A percentile compares a stretch with the other conserved stretches of the same genome.
These are phyloP conservation scores for Cosmopolites sordidus DNA, from an alignment of 2,888 invertebrate species.

Conservation along the genomic window DNA sequence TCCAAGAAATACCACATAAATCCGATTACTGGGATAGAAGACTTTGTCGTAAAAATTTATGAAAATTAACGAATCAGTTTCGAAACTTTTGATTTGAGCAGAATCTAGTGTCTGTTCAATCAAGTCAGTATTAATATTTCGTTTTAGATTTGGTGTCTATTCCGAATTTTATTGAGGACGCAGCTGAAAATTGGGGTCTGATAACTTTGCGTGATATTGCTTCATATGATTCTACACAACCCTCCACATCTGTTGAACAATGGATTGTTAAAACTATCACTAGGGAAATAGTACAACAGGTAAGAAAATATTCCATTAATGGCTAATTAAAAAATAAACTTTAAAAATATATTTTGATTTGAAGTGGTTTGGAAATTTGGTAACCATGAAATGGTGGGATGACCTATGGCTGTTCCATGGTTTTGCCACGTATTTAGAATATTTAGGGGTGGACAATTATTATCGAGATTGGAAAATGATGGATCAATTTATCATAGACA, in stretches of 20 bases:
- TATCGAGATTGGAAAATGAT: slow-evolving; percentile 65
- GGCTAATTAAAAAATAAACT: too few relatives aligned
- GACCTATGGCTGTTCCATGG: slow-evolving; percentile 90
- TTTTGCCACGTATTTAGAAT: slow-evolving; percentile 78
- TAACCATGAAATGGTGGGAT: slow-evolving; percentile 93
- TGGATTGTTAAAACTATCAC: slow-evolving; percentile 63
- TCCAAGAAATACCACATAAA: too few relatives aligned
- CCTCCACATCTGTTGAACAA: slow-evolving; percentile 62
- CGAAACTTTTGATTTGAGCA: too few relatives aligned
- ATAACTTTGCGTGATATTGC: slow-evolving; percentile 68
- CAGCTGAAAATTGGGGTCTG: slow-evolving; percentile 85
- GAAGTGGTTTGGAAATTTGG: slow-evolving; percentile 84
- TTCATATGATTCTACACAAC: slow-evolving; percentile 60
- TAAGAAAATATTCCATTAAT: too few relatives aligned
- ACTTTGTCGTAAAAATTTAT: too few relatives aligned
- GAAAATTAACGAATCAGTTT: too few relatives aligned
- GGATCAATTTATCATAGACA: slow-evolving; percentile 66
- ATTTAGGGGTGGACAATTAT: slow-evolving; percentile 62
- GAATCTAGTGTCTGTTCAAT: too few relatives aligned
- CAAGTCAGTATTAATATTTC: too few relatives aligned
- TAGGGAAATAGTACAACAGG: slow-evolving; percentile 74
- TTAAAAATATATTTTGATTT: too few relatives aligned
- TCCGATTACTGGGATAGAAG: too few relatives aligned
- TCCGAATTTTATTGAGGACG: slow-evolving; percentile 72
- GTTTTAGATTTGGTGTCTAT: slow-evolving; percentile 65